Base-by-base conservation (phyloP, 2,888 invertebrate genomes). In the Trilocha varians region DNA sequence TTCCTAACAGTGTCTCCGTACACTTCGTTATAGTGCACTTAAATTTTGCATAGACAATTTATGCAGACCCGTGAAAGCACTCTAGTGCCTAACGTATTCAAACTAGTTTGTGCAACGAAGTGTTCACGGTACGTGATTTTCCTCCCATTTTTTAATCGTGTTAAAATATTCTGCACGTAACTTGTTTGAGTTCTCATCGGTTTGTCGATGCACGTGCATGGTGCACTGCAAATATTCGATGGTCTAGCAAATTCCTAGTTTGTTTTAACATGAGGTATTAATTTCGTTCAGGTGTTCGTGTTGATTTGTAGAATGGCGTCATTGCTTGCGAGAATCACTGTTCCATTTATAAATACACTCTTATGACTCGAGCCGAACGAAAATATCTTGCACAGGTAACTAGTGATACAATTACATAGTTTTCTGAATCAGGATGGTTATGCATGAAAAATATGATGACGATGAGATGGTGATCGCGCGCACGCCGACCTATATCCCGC, bases 401-500 rank as follows among this genome's bases (percentile, higher is more conserved):
- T 14, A 13, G 9, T 17, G 17, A 13, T 39, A 39, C 13, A 32
- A 3, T 32, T 25, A 25, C 25, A 25, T 25, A 25, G 25, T 38
- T 42, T 25, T 39, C 35, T 25, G 15, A 40, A 32, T 42, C 32
- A 16, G 32, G 13, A 39, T 42, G n/a, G 25, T 38, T 45, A 44
- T 49, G 47, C 52, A 54, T 56, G 57, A 60, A 61, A 54, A 55
- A 52, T 57, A 49, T 52, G 50, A 61, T 54, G 51, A 58, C 48
- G 43, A 42, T 40, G 50, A 49, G 38, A 49, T 58, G 50, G 44
- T 43, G 48, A 47, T 53, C 55, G 48, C 55, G 47, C 52, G 52
- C 54, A 44, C 57, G 49, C 43, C 70, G 72, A 70, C 77, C 78
- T 73, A 78, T 62, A 71, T 78, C 65, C 53, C 45, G 41, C 62